Evolutionary conservation across 2,888 invertebrate species (phyloP), one percentile per base, ranked within the genome.

Genomic region (Amblyjoppa fuscipennis): DNA sequence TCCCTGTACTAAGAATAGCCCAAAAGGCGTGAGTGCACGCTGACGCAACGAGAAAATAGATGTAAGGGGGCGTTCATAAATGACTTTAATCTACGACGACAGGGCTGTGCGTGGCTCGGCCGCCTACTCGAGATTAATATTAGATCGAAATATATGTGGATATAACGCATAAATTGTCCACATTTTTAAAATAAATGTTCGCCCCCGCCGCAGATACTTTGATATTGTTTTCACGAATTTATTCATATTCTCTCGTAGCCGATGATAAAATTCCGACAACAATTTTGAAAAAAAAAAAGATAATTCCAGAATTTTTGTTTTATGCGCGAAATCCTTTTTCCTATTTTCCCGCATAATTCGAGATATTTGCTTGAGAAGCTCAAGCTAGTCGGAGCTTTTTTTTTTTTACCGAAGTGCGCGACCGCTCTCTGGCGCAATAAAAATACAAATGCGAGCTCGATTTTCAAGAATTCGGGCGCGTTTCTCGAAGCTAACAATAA

Each of bases 11-110:
- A 5, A 16, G 9, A 64, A 64, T 64, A 64, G n/a, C 11, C 31
- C 6, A 64, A 64, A 64, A 64, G 64, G 11, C 7, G 34, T 7
- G 16, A 64, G 31, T 34, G 64, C 31, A 38, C 38, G 16, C 1
- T 64, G n/a, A 16, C n/a, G 38, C 64, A 38, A 31, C 7, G 20
- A 16, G 9, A 64, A 64, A n/a, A 64, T 31, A 31, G 31, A 38
- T 64, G n/a, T 9, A 34, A 64, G 64, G 38, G 34, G 34, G 64
- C 64, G 64, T 28, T 64, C 34, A 64, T n/a, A 7, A 64, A 64
- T 34, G 34, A 64, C 64, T 64, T 16, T 38, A 64, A 34, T 64
- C 16, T 31, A 64, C 31, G 64, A 9, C 38, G 16, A 64, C 34
- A 38, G 59, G 13, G 11, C 3, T 28, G 13, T 5, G 59, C 59